Evolutionary conservation across 2,888 invertebrate genomes (phyloP).

Genomic region (Nomada flava): DNA sequence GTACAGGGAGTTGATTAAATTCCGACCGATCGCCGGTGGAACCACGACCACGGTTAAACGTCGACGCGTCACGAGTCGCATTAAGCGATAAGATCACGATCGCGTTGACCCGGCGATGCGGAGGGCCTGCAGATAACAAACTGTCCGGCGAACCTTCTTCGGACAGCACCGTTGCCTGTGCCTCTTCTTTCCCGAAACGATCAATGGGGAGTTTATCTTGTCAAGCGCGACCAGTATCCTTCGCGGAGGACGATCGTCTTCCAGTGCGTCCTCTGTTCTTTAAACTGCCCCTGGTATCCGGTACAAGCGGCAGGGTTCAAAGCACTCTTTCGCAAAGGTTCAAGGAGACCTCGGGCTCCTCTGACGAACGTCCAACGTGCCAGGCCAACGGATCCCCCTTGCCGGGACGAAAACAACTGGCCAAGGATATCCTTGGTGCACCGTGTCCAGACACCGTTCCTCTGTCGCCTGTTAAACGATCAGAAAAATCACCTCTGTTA

Average conservation of each 20-base stretch:
- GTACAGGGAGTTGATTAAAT: background rate
- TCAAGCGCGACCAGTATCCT: no score
- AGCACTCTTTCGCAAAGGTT: background rate
- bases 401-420: slow-evolving; percentile 31
- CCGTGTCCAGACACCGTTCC: background rate
- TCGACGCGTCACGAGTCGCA: slow-evolving; percentile 48
- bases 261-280: background rate
- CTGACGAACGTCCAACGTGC: slow-evolving; percentile 24
- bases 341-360: background rate
- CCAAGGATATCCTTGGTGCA: slow-evolving; percentile 1
- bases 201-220: background rate
- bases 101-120: slow-evolving; percentile 47
- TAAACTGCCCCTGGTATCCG: background rate
- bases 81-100: slow-evolving; percentile 53
- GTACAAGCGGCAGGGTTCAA: background rate
- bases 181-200: background rate
- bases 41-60: slow-evolving; percentile 61
- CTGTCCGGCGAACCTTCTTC: slow-evolving; percentile 40
- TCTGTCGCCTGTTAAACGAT: background rate
- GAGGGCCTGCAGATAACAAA: slow-evolving; percentile 32
- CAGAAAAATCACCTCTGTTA: slow-evolving; percentile 22
- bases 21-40: background rate
- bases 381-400: background rate
- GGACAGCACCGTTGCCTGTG: slow-evolving; percentile 8
- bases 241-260: no score